A percentile compares a stretch with the other conserved stretches of the same genome.
Conservation (phyloP, 2,113 vertebrate genomes). For the cattle (Bos taurus) region ARS-UCD2.0 NC_037337.1:100602501-100603000, state of each 20-base stretch:
- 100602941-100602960: neutral
- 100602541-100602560: neutral
- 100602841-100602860: neutral
- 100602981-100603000: neutral
- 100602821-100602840: neutral
- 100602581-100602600: neutral
- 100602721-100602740: neutral
- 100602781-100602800: neutral
- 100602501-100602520: neutral
- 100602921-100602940: neutral
- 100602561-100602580: neutral
- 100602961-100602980: neutral
- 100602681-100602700: neutral
- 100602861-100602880: neutral
- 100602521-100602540: neutral
- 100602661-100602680: fast-evolving
- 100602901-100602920: neutral
- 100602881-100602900: neutral
- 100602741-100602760: neutral
- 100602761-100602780: neutral
- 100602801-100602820: neutral
- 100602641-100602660: neutral
- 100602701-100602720: neutral
- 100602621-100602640: neutral
- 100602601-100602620: too few relatives aligned